Percentiles rank a stretch among this genome's conserved stretches.
phyloP scores from a whole-genome alignment of 2,113 vertebrate genomes.

The Mustelus asterias region DNA sequence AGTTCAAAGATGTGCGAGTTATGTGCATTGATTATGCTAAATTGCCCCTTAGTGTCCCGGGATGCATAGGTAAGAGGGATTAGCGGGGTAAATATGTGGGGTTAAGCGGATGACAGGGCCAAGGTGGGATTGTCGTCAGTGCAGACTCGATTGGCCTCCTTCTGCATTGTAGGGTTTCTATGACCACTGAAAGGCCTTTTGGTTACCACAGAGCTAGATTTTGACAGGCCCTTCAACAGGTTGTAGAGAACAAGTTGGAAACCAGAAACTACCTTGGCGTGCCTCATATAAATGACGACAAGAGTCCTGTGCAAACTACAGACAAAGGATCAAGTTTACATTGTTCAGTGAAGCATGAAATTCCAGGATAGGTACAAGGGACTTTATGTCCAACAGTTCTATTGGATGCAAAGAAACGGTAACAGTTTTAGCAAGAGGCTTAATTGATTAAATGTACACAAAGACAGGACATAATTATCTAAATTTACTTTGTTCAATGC shows the following conservation, averaged over 20 bases:
- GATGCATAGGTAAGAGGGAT: no score
- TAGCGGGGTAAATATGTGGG: no score
- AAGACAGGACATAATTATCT: constrained; percentile 38
- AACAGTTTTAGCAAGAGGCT: background rate
- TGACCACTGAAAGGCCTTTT: no score
- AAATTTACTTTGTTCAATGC: constrained; percentile 75
- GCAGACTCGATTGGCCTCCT: no score
- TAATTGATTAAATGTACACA: background rate
- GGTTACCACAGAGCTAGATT: background rate
- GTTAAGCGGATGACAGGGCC: no score
- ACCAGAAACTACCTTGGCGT: background rate
- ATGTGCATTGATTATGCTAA: no score
- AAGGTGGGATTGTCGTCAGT: no score
- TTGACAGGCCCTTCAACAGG: background rate
- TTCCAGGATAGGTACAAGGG: background rate
- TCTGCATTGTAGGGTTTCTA: no score
- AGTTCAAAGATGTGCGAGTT: no score
- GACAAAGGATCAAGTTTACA: background rate
- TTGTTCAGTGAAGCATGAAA: background rate
- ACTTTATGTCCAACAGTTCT: background rate
- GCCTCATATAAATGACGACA: background rate
- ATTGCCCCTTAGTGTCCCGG: no score
- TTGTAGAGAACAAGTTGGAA: background rate
- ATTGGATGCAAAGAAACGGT: background rate
- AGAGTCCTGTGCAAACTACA: background rate